These are phyloP conservation scores for Cryptoblepharus egeriae DNA, from an alignment of 2,797 vertebrate genomes.

Conservation along the genomic window DNA sequence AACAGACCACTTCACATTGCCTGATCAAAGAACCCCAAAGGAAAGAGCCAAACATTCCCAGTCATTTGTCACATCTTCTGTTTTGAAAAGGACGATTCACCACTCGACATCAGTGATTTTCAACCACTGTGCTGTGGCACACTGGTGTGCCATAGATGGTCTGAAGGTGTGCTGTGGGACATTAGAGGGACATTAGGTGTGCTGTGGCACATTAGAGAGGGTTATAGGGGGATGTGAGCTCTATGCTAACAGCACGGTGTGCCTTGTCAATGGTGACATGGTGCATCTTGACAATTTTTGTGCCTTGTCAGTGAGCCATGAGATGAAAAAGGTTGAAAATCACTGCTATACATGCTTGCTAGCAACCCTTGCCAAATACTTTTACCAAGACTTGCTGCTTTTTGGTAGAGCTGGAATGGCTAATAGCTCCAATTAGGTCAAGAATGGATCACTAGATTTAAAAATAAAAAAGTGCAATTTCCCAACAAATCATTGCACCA, in stretches of 20 bases:
- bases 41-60: not conserved
- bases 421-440: slow-evolving; percentile 70
- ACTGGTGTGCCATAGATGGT: no score
- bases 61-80: not conserved
- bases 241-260: no score
- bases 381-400: fast-evolving
- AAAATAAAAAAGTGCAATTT: slow-evolving; percentile 27
- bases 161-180: no score
- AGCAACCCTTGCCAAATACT: not conserved
- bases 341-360: fast-evolving
- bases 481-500: slow-evolving; percentile 19
- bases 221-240: no score
- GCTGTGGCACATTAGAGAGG: no score
- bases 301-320: no score
- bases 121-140: no score
- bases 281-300: no score
- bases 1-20: not conserved
- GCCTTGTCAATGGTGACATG: no score
- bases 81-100: fast-evolving
- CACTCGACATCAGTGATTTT: no score
- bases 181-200: no score
- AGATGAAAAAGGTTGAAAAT: no score
- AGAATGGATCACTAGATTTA: slow-evolving; percentile 35
- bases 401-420: slow-evolving; percentile 41
- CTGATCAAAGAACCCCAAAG: not conserved